These are phyloP conservation scores for Apodemia mormo DNA, from an alignment of 2,888 invertebrate species.

Conservation along the genomic window DNA sequence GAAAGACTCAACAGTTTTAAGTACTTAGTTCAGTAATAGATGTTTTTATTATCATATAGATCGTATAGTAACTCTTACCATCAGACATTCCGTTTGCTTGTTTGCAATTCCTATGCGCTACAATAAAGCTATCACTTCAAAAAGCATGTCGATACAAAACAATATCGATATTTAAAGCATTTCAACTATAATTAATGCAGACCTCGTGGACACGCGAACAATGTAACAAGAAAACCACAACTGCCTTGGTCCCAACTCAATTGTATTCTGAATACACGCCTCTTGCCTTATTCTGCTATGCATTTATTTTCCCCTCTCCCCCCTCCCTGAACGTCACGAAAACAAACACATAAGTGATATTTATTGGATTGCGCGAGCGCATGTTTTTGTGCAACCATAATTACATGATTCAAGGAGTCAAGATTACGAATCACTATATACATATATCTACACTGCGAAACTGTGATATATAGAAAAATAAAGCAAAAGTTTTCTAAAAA, in stretches of 20 bases:
- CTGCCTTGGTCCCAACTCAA: constrained; percentile 4
- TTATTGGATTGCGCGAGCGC: constrained; percentile 8
- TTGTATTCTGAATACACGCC: constrained; percentile 16
- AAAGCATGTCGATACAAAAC: constrained; percentile 10
- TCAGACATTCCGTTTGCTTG: no score
- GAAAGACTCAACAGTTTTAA: no score
- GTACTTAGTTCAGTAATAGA: no score
- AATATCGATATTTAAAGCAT: constrained; percentile 14
- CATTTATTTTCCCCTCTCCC: constrained; percentile 3
- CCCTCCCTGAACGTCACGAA: constrained; percentile 14
- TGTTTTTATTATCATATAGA: no score
- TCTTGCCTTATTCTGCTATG: constrained; percentile 18
- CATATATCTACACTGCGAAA: neutral
- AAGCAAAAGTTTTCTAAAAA: no score
- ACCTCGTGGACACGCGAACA: neutral
- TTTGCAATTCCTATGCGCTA: no score
- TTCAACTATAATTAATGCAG: constrained; percentile 14
- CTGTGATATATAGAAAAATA: no score
- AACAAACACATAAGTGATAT: constrained; percentile 13
- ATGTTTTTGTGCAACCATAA: constrained; percentile 20
- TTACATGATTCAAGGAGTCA: constrained; percentile 13
- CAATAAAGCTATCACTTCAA: neutral
- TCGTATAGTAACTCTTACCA: neutral
- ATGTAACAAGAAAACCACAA: constrained; percentile 13
- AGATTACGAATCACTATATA: neutral